These are phyloP conservation scores for Shinisaurus crocodilurus DNA, from an alignment of 2,113 vertebrate genomes.

Conservation along the genomic window DNA sequence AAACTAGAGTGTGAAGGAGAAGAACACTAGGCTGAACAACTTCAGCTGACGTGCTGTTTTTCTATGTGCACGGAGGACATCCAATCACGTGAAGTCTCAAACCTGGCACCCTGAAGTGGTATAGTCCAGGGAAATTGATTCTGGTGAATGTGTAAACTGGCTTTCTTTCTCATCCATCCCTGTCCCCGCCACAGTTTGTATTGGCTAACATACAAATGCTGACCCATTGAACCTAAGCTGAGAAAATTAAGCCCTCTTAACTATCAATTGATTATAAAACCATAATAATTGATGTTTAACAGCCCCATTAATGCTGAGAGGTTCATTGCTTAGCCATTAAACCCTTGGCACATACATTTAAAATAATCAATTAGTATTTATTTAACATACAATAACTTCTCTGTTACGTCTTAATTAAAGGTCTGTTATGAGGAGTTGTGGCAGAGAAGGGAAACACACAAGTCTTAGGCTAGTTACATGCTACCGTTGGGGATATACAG, in stretches of 20 bases:
- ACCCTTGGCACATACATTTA: slow-evolving; percentile 68
- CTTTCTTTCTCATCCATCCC: background rate
- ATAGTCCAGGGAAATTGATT: background rate
- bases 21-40: background rate
- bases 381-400: slow-evolving; percentile 74
- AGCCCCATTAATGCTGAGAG: slow-evolving; percentile 60
- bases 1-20: background rate
- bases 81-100: background rate
- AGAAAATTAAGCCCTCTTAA: slow-evolving; percentile 52
- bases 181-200: background rate
- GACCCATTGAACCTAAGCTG: slow-evolving; percentile 51
- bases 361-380: slow-evolving; percentile 79
- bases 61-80: background rate
- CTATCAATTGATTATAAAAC: slow-evolving; percentile 72
- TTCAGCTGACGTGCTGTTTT: too few species aligned
- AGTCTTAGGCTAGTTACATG: slow-evolving; percentile 19
- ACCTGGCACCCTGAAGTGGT: background rate
- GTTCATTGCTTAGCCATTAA: slow-evolving; percentile 73
- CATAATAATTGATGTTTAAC: slow-evolving; percentile 71
- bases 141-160: slow-evolving; percentile 13
- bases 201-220: slow-evolving; percentile 50
- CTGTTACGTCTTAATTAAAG: slow-evolving; percentile 67
- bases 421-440: slow-evolving; percentile 39
- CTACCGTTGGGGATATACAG: background rate
- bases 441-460: slow-evolving; percentile 20